Evolutionary conservation across 37 sponge, comb jelly and placozoan genomes (phyloP).

Genomic region (Halichondria panicea): DNA sequence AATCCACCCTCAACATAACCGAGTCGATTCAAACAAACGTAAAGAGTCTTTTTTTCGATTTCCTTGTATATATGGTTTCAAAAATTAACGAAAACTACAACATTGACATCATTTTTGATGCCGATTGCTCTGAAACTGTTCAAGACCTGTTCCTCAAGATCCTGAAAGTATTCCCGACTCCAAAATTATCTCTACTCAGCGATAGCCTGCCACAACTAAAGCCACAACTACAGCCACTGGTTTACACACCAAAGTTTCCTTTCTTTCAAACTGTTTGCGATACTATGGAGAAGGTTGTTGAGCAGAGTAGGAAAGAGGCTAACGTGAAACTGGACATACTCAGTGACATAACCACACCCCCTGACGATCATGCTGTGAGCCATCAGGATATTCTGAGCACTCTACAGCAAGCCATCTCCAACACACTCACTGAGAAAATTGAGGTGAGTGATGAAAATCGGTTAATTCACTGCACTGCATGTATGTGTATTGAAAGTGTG

Average conservation of each 20-base stretch:
- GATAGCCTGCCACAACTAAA: conserved; percentile 14
- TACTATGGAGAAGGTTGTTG: conserved; percentile 33
- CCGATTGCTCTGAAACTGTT: conserved; percentile 17
- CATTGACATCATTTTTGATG: conserved; percentile 55
- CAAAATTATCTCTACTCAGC: conserved; percentile 34
- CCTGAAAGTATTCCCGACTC: conserved; percentile 38
- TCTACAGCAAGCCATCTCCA: background rate
- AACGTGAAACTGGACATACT: conserved; percentile 15
- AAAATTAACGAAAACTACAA: conserved; percentile 67
- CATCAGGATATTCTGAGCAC: background rate
- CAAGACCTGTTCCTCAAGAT: conserved; percentile 57
- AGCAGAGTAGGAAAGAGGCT: conserved; percentile 20
- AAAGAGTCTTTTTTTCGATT: conserved; percentile 68
- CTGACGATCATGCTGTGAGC: conserved; percentile 3
- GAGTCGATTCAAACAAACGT: conserved; percentile 69
- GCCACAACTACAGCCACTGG: conserved; percentile 5
- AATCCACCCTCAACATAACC: conserved; percentile 74
- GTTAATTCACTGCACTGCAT: no score
- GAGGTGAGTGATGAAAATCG: conserved; percentile 1
- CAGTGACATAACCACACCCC: background rate
- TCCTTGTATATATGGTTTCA: conserved; percentile 70
- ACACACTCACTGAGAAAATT: background rate
- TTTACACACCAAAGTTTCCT: conserved; percentile 58
- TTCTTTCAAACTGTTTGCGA: conserved; percentile 51
- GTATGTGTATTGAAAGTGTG: no score